Evolutionary conservation across 2,113 vertebrate genomes (phyloP).

Genomic region (Circaetus cinerascens): DNA sequence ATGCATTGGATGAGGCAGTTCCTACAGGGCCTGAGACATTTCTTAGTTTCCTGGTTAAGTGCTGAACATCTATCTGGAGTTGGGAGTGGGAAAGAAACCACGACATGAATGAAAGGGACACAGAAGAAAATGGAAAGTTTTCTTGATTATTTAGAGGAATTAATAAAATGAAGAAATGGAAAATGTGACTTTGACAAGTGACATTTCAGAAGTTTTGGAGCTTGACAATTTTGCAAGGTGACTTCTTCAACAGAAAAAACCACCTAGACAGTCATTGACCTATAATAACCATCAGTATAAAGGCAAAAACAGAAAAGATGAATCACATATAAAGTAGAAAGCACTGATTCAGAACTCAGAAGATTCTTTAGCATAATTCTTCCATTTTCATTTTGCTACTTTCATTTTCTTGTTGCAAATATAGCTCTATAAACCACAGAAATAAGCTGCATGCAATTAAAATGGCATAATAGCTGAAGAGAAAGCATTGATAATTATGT

Average conservation of each 20-base stretch:
- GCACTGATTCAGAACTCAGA: slow-evolving; percentile 66
- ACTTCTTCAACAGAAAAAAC: slow-evolving; percentile 27
- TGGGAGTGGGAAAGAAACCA: background rate
- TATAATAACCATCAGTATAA: slow-evolving; percentile 33
- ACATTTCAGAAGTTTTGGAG: background rate
- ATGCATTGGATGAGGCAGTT: rapidly evolving
- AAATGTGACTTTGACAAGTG: background rate
- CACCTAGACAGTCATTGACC: background rate
- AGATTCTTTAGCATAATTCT: slow-evolving; percentile 77
- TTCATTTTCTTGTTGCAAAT: slow-evolving; percentile 71
- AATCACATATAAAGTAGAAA: slow-evolving; percentile 68
- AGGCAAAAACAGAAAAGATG: slow-evolving; percentile 51
- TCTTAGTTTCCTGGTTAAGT: background rate
- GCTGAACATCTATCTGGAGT: rapidly evolving
- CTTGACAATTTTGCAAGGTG: background rate
- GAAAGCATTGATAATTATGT: slow-evolving; percentile 77
- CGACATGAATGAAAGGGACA: background rate
- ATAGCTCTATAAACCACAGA: slow-evolving; percentile 72
- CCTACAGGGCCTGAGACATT: background rate
- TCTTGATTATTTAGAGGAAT: background rate
- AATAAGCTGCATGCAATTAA: slow-evolving; percentile 75
- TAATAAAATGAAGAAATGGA: background rate
- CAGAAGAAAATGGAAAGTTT: background rate
- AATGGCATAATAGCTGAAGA: slow-evolving; percentile 73
- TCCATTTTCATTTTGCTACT: slow-evolving; percentile 74